phyloP scores from a whole-genome alignment of 2,113 vertebrate genomes.

The Corvus cornix region DNA sequence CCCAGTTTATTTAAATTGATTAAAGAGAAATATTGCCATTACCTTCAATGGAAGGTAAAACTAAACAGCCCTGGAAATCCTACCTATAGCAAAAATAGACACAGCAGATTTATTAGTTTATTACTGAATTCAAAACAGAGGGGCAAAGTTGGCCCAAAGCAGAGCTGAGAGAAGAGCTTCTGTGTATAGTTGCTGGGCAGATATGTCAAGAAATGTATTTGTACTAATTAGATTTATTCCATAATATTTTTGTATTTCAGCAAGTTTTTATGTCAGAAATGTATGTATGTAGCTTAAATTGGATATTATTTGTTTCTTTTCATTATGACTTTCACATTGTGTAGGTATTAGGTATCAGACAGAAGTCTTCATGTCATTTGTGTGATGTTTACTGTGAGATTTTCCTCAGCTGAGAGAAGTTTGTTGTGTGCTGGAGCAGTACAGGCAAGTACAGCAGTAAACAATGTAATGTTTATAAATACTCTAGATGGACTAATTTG shows the following conservation, averaged over 20 bases:
- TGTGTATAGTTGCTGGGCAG: background rate
- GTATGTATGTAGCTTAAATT: background rate
- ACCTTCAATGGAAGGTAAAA: background rate
- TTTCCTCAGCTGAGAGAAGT: background rate
- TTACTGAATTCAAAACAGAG: background rate
- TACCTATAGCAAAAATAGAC: background rate
- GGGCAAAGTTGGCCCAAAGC: background rate
- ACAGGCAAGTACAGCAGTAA: background rate
- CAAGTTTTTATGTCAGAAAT: background rate
- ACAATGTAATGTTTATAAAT: background rate
- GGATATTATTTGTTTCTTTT: background rate
- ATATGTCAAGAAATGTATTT: background rate
- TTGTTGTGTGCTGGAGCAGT: background rate
- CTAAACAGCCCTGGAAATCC: background rate
- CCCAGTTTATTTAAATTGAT: background rate
- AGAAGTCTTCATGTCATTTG: background rate
- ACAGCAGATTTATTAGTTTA: background rate
- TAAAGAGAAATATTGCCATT: background rate
- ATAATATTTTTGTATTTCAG: background rate
- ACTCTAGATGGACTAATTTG: background rate
- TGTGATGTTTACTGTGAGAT: background rate
- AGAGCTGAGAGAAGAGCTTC: background rate
- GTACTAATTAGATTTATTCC: background rate
- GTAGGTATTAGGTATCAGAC: background rate
- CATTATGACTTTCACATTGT: background rate